Conservation (phyloP, 2,113 vertebrate genomes). For the Vicugna pacos region DNA sequence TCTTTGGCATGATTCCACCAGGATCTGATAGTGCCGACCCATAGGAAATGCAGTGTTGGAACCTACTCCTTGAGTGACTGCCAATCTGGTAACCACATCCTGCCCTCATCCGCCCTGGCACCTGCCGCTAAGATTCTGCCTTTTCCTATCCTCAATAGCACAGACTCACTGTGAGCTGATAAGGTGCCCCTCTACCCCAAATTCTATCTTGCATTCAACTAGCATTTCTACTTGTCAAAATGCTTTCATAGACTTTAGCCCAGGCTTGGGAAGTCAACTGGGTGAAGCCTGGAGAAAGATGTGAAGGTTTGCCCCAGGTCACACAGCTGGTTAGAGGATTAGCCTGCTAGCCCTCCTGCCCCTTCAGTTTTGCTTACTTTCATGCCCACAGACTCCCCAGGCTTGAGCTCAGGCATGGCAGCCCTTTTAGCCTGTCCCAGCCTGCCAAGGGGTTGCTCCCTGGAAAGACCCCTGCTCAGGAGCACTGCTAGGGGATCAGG, state of each 20-base stretch:
- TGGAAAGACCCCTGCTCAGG: neutral
- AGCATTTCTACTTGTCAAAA: constrained; percentile 39
- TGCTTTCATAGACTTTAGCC: neutral
- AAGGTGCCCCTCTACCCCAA: neutral
- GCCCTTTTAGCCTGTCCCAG: neutral
- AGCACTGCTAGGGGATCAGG: neutral
- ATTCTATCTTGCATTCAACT: neutral
- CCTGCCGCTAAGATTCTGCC: constrained; percentile 61
- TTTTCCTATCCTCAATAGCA: constrained; percentile 60
- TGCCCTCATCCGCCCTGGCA: constrained; percentile 76
- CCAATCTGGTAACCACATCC: constrained; percentile 81
- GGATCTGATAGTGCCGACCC: constrained; percentile 59
- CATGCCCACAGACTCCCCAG: neutral
- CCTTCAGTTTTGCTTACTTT: neutral
- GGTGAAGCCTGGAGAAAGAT: constrained; percentile 3
- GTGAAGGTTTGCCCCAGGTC: constrained; percentile 43
- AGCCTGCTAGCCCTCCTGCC: neutral
- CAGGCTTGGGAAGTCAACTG: neutral
- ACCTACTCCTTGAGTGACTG: constrained; percentile 68
- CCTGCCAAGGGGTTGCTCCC: neutral
- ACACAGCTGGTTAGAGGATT: constrained; percentile 26
- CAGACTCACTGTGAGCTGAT: constrained; percentile 36
- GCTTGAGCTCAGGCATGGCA: neutral
- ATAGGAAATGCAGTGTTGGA: constrained; percentile 64
- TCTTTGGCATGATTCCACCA: constrained; percentile 70